These are phyloP conservation scores for Amphipoea oculea DNA, from an alignment of 2,888 invertebrate species.

Conservation along the genomic window DNA sequence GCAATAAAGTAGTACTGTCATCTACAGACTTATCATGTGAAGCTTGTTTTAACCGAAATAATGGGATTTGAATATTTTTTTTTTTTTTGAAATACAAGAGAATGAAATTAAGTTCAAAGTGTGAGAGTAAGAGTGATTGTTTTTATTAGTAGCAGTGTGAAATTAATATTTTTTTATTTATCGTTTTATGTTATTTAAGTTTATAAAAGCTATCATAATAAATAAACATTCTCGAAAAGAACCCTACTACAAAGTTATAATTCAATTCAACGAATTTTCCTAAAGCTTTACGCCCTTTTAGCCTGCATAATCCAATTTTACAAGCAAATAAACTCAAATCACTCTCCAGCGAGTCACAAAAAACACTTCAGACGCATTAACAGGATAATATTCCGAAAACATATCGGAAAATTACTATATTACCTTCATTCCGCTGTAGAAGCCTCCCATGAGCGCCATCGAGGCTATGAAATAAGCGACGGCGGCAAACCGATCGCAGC, in stretches of 20 bases:
- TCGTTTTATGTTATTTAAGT: background rate
- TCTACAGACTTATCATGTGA: constrained; percentile 30
- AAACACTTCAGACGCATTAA: constrained; percentile 12
- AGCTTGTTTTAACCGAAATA: constrained; percentile 31
- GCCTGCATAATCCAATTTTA: constrained; percentile 1
- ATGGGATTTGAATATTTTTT: constrained; percentile 25
- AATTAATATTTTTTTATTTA: background rate
- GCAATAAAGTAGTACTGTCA: constrained; percentile 49
- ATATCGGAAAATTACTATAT: constrained; percentile 37
- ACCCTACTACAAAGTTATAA: background rate
- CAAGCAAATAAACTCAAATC: constrained; percentile 7
- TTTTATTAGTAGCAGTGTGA: background rate
- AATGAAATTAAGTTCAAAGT: background rate
- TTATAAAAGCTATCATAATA: too few species aligned
- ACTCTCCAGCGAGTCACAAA: constrained; percentile 17
- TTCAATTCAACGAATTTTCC: background rate
- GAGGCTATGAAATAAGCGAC: constrained; percentile 92
- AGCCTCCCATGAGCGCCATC: constrained; percentile 93
- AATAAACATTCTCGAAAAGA: background rate
- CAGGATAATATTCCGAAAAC: constrained; percentile 2
- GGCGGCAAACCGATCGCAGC: constrained; percentile 89
- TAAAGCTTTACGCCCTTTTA: background rate
- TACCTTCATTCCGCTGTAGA: constrained; percentile 93
- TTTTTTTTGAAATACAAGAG: background rate
- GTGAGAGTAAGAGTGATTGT: background rate